These are phyloP conservation scores for Sylvilagus floridanus DNA, from an alignment of 2,797 vertebrate genomes.

Conservation along the genomic window DNA sequence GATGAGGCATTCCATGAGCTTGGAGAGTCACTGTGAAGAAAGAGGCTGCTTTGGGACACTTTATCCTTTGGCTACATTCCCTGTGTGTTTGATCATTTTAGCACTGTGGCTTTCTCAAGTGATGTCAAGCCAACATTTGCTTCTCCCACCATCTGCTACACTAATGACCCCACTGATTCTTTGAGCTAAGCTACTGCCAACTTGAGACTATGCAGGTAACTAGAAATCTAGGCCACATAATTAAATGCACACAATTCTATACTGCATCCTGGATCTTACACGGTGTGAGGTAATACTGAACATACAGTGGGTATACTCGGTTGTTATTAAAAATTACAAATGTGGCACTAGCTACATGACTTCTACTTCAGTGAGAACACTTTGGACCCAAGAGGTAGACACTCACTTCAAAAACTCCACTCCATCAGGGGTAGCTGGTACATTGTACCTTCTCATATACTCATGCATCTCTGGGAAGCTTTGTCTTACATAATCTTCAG, in stretches of 20 bases:
- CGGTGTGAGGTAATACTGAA: background rate
- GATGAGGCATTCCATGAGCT: conserved; percentile 33
- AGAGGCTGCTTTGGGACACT: conserved; percentile 65
- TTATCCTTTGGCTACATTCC: conserved; percentile 63
- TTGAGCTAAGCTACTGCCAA: conserved; percentile 29
- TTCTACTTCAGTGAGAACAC: background rate
- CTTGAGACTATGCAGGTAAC: conserved; percentile 38
- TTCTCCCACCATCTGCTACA: conserved; percentile 49
- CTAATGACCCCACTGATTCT: conserved; percentile 61
- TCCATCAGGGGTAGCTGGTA: conserved; percentile 95
- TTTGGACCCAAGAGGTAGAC: conserved; percentile 3
- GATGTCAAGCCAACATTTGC: conserved; percentile 54
- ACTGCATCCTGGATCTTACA: conserved; percentile 37
- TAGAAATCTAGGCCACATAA: conserved; percentile 57
- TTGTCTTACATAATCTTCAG: conserved; percentile 98
- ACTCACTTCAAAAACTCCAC: conserved; percentile 96
- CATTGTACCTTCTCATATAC: conserved; percentile 98
- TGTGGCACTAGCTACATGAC: background rate
- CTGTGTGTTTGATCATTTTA: conserved; percentile 68
- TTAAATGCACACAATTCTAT: conserved; percentile 29
- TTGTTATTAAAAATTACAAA: background rate
- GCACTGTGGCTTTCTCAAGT: conserved; percentile 53
- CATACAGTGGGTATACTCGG: background rate
- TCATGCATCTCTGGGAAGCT: conserved; percentile 99
- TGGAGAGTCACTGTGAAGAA: conserved; percentile 53